A percentile compares a stretch with the other conserved stretches of the same genome.
These are phyloP conservation scores for Chesias legatella DNA, from an alignment of 2,888 invertebrate genomes.

Conservation along the genomic window DNA sequence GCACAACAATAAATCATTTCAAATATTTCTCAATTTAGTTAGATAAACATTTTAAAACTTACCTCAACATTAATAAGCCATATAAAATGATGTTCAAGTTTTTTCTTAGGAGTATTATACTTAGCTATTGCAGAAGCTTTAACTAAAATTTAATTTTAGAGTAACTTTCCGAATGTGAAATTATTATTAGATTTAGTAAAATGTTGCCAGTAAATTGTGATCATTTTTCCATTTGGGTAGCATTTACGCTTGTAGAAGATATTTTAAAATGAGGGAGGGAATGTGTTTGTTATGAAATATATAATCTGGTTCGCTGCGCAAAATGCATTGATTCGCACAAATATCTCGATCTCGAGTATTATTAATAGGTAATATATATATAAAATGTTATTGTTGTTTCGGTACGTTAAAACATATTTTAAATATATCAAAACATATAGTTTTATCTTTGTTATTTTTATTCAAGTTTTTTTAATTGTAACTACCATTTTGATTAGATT, in stretches of 20 bases:
- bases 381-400: constrained; percentile 9
- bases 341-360: constrained; percentile 19
- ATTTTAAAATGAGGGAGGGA: constrained; percentile 2
- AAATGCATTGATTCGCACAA: constrained; percentile 29
- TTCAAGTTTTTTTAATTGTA: not conserved
- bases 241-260: constrained; percentile 19
- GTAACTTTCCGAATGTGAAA: constrained; percentile 15
- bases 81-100: constrained; percentile 6
- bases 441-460: constrained; percentile 20
- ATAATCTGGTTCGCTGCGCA: constrained; percentile 13
- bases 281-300: constrained; percentile 11
- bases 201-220: constrained; percentile 20
- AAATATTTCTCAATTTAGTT: too few species aligned
- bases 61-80: constrained; percentile 16
- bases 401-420: constrained; percentile 14
- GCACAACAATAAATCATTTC: constrained; percentile 9
- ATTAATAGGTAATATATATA: constrained; percentile 5
- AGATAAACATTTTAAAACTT: not conserved
- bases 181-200: constrained; percentile 18
- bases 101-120: constrained; percentile 17
- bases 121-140: constrained; percentile 22
- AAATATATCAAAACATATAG: not conserved
- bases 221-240: constrained; percentile 16
- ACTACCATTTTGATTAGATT: too few species aligned
- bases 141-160: constrained; percentile 22